These are phyloP conservation scores for Pelagia noctiluca DNA, from an alignment of 30 jellyfish, hydroid and myxozoan species.

Conservation along the genomic window DNA sequence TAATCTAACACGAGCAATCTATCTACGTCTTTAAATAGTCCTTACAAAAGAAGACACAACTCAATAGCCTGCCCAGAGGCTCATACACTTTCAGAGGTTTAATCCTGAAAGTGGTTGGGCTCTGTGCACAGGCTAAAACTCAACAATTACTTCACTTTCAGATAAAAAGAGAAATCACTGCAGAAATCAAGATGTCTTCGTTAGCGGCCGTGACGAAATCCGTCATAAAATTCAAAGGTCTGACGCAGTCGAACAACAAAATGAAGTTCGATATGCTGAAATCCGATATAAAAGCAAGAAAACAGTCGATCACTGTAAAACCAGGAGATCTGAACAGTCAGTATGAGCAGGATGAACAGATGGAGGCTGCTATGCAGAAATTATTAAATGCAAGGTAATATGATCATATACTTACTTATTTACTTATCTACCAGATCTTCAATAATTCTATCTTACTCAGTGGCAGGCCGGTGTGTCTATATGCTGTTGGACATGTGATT, in stretches of 20 bases:
- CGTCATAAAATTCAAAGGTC: constrained; percentile 5
- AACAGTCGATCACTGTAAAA: background rate
- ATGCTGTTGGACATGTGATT: too few relatives aligned
- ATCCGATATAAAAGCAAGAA: constrained; percentile 26
- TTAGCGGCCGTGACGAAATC: constrained; percentile 29
- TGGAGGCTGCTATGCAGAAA: constrained; percentile 39
- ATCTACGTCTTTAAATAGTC: too few relatives aligned
- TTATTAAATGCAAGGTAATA: constrained; percentile 61
- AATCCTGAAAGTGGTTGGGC: too few relatives aligned
- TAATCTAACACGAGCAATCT: too few relatives aligned
- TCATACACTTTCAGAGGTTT: too few relatives aligned
- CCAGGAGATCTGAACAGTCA: constrained; percentile 57
- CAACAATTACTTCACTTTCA: too few relatives aligned
- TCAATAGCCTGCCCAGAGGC: too few relatives aligned
- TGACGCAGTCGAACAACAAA: background rate
- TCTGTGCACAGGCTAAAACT: too few relatives aligned
- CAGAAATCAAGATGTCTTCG: constrained; percentile 58
- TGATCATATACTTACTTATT: background rate
- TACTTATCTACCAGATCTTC: background rate
- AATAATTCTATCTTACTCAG: background rate
- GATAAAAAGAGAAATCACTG: too few relatives aligned
- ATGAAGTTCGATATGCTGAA: constrained; percentile 30
- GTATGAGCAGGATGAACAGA: constrained; percentile 50
- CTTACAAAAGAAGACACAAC: too few relatives aligned
- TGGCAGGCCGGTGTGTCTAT: background rate